phyloP scores from a whole-genome alignment of 1,140 invertebrate genomes.

The Ceratina calcarata region DNA sequence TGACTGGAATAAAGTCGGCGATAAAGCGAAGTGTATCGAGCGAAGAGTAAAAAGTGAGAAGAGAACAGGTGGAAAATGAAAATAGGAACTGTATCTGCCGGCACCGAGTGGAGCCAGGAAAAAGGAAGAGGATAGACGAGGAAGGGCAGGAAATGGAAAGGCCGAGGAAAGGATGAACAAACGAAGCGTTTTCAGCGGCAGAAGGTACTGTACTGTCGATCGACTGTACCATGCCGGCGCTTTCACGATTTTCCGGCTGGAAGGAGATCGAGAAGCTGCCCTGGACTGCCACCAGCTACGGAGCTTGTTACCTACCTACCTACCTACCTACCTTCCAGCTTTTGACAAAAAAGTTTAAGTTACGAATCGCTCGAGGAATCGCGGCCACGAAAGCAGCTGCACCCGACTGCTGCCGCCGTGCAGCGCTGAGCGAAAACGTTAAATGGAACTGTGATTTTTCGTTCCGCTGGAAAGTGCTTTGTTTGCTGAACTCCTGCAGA shows the following conservation, averaged over 20 bases:
- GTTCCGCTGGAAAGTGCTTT: background rate
- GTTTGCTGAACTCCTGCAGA: background rate
- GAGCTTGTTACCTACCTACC: background rate
- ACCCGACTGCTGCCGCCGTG: background rate
- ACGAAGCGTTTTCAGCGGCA: slow-evolving; percentile 29
- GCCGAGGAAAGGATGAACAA: slow-evolving; percentile 43
- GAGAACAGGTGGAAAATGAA: background rate
- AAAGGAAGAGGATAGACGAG: background rate
- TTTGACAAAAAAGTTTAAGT: slow-evolving; percentile 49
- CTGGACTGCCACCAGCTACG: too few relatives aligned
- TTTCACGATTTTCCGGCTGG: slow-evolving; percentile 52
- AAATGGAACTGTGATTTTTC: background rate
- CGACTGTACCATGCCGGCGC: slow-evolving; percentile 23
- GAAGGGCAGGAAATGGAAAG: background rate
- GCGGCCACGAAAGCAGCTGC: background rate
- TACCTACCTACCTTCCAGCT: background rate
- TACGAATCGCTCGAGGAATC: slow-evolving; percentile 39
- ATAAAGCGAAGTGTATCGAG: slow-evolving; percentile 33
- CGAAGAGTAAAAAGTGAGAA: background rate
- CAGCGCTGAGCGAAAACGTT: background rate
- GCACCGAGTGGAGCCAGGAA: too few relatives aligned
- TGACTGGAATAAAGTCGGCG: background rate
- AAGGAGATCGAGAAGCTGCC: slow-evolving; percentile 49
- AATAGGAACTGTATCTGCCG: background rate
- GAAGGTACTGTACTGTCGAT: slow-evolving; percentile 24